Conservation (phyloP, 1,140 invertebrate genomes). For the Papilio machaon region DNA sequence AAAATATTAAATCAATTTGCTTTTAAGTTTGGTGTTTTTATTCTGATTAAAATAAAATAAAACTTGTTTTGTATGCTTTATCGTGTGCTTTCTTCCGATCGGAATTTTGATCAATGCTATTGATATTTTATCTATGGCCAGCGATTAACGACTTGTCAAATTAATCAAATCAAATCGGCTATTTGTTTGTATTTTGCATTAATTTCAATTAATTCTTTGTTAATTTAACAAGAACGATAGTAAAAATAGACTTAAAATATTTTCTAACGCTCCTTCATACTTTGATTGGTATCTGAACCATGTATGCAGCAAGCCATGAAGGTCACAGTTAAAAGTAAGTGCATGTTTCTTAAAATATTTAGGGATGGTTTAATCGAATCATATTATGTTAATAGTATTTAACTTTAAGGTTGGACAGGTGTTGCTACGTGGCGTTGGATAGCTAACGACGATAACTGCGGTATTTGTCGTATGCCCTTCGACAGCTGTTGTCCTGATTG, state of each 20-base stretch:
- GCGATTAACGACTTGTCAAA: neutral
- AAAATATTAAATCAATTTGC: too few relatives aligned
- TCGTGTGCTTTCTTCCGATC: too few relatives aligned
- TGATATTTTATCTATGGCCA: neutral
- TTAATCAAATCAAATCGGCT: neutral
- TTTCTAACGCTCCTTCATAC: neutral
- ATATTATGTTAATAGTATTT: slow-evolving; percentile 22
- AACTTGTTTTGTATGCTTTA: too few relatives aligned
- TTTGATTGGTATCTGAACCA: neutral
- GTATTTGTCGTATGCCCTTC: slow-evolving; percentile 99
- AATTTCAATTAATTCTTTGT: neutral
- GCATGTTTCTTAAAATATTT: neutral
- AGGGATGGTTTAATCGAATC: neutral
- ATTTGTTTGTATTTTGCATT: neutral
- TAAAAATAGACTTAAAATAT: neutral
- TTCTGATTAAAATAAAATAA: too few relatives aligned
- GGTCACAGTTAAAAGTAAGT: slow-evolving; percentile 76
- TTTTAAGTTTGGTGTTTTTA: too few relatives aligned
- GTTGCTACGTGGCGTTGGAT: slow-evolving; percentile 99
- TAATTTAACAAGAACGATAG: neutral
- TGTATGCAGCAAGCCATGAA: slow-evolving; percentile 58
- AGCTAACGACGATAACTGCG: slow-evolving; percentile 99
- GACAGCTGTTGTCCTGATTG: slow-evolving; percentile 99
- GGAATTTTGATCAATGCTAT: too few relatives aligned
- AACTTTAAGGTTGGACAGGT: slow-evolving; percentile 91